Conservation (phyloP, 2,888 invertebrate genomes). For the Campoplex capitator region DNA sequence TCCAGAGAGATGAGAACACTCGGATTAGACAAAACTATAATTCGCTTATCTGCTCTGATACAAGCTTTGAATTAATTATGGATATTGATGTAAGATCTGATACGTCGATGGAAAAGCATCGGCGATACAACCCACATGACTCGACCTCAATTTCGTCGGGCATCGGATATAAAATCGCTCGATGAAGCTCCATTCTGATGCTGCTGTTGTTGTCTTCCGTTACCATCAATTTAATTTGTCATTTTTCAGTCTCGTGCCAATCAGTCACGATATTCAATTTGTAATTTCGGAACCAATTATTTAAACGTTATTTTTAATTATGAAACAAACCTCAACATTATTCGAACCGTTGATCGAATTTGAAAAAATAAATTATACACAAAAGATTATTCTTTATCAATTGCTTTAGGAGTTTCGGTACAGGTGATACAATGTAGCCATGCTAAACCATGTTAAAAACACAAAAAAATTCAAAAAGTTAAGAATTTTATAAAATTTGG, state of each 20-base stretch:
- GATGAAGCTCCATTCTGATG: background rate
- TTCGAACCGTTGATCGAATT: too few relatives aligned
- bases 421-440: too few relatives aligned
- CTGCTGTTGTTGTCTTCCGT: background rate
- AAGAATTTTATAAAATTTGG: too few relatives aligned
- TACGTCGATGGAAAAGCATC: background rate
- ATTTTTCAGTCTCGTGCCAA: background rate
- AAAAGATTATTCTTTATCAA: too few relatives aligned
- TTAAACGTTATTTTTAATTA: too few relatives aligned
- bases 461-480: too few relatives aligned
- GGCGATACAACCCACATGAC: background rate
- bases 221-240: background rate
- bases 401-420: too few relatives aligned
- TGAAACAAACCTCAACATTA: too few relatives aligned
- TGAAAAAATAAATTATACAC: too few relatives aligned
- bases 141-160: background rate
- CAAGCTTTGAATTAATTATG: background rate
- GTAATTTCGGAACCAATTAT: background rate
- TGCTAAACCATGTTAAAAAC: too few relatives aligned
- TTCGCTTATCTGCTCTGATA: background rate
- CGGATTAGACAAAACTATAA: background rate
- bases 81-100: background rate
- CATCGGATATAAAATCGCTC: background rate
- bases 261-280: background rate
- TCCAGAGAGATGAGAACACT: background rate